Evolutionary conservation across 1,140 invertebrate species (phyloP).

Genomic region (Anadara kagoshimensis): DNA sequence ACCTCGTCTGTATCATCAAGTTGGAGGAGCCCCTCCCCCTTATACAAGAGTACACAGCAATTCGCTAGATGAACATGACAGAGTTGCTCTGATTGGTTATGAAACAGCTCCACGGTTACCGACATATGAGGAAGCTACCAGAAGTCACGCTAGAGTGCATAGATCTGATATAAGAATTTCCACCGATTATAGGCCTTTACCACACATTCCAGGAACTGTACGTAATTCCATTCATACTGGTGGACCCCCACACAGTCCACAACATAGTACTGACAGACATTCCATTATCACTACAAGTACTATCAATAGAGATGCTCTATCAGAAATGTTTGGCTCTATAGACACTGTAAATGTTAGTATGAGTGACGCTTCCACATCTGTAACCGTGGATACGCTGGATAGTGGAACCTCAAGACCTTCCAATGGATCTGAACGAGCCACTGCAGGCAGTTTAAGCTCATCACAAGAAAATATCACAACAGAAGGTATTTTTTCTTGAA

Average conservation of each 20-base stretch:
- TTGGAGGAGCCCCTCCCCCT: slow-evolving; percentile 58
- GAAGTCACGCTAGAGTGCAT: slow-evolving; percentile 18
- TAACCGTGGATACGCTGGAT: slow-evolving; percentile 66
- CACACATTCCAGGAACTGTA: slow-evolving; percentile 55
- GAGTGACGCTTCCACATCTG: slow-evolving; percentile 68
- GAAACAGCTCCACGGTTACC: slow-evolving; percentile 60
- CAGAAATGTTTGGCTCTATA: slow-evolving; percentile 68
- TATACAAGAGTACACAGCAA: slow-evolving; percentile 63
- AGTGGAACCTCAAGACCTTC: slow-evolving; percentile 65
- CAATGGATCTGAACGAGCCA: slow-evolving; percentile 62
- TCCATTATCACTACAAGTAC: slow-evolving; percentile 67
- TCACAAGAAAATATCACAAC: slow-evolving; percentile 65
- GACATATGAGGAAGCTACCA: slow-evolving; percentile 66
- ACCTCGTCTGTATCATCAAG: slow-evolving; percentile 50
- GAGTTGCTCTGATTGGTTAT: slow-evolving; percentile 69
- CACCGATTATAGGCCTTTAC: slow-evolving; percentile 60
- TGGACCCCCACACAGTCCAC: slow-evolving; percentile 22
- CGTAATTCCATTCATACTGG: slow-evolving; percentile 24
- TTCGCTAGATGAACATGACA: slow-evolving; percentile 66
- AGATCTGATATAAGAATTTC: slow-evolving; percentile 24
- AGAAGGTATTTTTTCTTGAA: slow-evolving; percentile 56
- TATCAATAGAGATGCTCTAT: slow-evolving; percentile 65
- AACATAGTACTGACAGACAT: slow-evolving; percentile 58
- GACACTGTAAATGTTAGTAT: slow-evolving; percentile 71
- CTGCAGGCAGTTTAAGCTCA: slow-evolving; percentile 66